Evolutionary conservation across 2,888 invertebrate genomes (phyloP).

Genomic region (Oscheius sp.): DNA sequence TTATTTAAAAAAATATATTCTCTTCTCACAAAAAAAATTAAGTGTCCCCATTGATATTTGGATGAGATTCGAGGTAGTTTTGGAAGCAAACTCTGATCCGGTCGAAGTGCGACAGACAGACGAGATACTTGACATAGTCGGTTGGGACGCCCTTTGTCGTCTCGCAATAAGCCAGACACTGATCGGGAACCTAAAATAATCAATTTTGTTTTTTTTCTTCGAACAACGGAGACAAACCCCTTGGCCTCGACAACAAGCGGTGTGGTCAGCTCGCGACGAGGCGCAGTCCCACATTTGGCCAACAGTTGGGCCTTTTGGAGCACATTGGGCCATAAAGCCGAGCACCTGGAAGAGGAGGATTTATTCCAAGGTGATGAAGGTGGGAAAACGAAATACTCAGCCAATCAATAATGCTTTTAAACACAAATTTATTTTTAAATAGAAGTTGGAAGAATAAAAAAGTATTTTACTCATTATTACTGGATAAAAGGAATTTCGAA

Average conservation of each 20-base stretch:
- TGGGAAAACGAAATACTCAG: too few relatives aligned
- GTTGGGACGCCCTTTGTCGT: conserved; percentile 69
- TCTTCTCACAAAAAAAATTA: too few relatives aligned
- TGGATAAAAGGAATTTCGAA: too few relatives aligned
- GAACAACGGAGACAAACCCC: conserved; percentile 36
- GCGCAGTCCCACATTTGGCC: conserved; percentile 70
- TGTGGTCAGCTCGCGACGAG: conserved; percentile 64
- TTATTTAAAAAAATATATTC: too few relatives aligned
- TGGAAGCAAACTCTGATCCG: conserved; percentile 66
- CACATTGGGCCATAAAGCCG: conserved; percentile 63
- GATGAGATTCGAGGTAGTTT: conserved; percentile 59
- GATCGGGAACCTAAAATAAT: conserved; percentile 48
- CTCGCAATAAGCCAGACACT: conserved; percentile 68
- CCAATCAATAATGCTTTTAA: too few relatives aligned
- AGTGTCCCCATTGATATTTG: conserved; percentile 60
- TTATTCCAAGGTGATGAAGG: too few relatives aligned
- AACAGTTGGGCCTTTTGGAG: conserved; percentile 67
- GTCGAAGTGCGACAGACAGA: conserved; percentile 66
- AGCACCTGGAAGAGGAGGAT: conserved; percentile 65
- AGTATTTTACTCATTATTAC: too few relatives aligned
- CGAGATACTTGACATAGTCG: conserved; percentile 64
- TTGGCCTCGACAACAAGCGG: conserved; percentile 51
- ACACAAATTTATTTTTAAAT: too few relatives aligned
- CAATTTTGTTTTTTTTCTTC: not conserved
- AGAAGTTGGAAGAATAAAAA: too few relatives aligned